Evolutionary conservation across 2,797 vertebrate genomes (phyloP), one percentile per base, ranked within the genome.

Genomic region (Scolopax bukidnonensis): DNA sequence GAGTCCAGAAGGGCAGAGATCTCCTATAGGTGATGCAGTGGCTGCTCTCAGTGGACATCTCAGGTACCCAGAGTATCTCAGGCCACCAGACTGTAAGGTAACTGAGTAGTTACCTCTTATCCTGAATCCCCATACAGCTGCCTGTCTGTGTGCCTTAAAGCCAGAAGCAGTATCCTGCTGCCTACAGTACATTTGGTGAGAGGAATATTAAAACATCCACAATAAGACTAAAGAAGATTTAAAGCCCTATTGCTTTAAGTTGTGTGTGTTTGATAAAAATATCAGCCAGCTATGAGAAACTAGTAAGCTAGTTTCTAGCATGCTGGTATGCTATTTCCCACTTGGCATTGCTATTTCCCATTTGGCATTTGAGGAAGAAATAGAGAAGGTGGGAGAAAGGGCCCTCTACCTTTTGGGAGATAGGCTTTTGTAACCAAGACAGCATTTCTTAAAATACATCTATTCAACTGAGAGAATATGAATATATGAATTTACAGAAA

Each of bases 341-440:
- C 40, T 32, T 57, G 51, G 54, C 63, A 63, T 74, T 80, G 28
- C 13, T 85, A 32, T 30, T 65, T 90, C 36, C 38, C 74, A 61
- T 43, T 32, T 57, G 51, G 54, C 9, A 93, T 84, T 65, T 4
- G 1, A 93, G 40, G 43, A 73, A 92, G 70, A 93, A 88, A 84
- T 16, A 45, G 36, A 93, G 36, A 85, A 88, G 27, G 33, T 54
- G 20, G 45, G 89, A 91, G 30, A 87, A 90, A 68, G n/a, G 60
- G 71, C 64, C 64, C 85, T 76, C 81, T 84, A 63, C 56, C 43
- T 89, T 92, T 82, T 61, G 80, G 85, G 90, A 95, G 23, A 32
- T 21, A 75, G 74, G 36, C 25, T 17, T 86, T 90, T 90, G 68
- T 92, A 95, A 92, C 56, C 89, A 96, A 75, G 48, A 89, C 92